A percentile compares a stretch with the other conserved stretches of the same genome.
Evolutionary conservation across 2,888 invertebrate species (phyloP).

Genomic region (Nematopogon swammerdamellus): DNA sequence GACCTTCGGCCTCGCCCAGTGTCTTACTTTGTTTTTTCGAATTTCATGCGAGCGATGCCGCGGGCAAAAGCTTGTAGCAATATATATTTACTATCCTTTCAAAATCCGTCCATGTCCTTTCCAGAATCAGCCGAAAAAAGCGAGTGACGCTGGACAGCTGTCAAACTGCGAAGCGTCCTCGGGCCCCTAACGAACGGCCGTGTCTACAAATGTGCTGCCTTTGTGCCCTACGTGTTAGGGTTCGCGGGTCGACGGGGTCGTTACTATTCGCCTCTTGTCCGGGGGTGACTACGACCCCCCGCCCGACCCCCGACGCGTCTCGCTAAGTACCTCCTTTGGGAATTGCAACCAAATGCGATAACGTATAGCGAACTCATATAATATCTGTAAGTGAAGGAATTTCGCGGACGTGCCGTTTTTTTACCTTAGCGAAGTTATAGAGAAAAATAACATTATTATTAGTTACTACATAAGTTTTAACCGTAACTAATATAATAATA

Average conservation of each 20-base stretch:
- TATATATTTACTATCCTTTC: too few relatives aligned
- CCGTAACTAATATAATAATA: too few relatives aligned
- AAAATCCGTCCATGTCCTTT: too few relatives aligned
- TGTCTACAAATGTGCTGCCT: background rate
- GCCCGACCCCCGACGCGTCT: background rate
- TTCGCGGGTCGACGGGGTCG: background rate
- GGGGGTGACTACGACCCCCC: background rate
- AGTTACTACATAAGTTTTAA: too few relatives aligned
- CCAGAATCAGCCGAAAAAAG: too few relatives aligned
- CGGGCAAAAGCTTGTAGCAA: too few relatives aligned
- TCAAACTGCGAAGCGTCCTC: background rate
- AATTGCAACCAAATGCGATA: background rate
- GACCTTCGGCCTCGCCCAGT: too few relatives aligned
- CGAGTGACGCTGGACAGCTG: too few relatives aligned
- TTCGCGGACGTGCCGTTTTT: background rate
- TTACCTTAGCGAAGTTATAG: too few relatives aligned
- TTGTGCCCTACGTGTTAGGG: background rate
- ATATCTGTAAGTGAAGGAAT: background rate
- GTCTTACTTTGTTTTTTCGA: too few relatives aligned
- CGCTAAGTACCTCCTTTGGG: background rate
- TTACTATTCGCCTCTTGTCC: background rate
- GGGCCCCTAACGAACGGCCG: background rate
- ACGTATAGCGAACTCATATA: background rate
- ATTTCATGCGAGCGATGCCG: too few relatives aligned
- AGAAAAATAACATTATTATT: too few relatives aligned